Conservation (phyloP, 2,113 vertebrate genomes). For the Chamaetylas fuelleborni region DNA sequence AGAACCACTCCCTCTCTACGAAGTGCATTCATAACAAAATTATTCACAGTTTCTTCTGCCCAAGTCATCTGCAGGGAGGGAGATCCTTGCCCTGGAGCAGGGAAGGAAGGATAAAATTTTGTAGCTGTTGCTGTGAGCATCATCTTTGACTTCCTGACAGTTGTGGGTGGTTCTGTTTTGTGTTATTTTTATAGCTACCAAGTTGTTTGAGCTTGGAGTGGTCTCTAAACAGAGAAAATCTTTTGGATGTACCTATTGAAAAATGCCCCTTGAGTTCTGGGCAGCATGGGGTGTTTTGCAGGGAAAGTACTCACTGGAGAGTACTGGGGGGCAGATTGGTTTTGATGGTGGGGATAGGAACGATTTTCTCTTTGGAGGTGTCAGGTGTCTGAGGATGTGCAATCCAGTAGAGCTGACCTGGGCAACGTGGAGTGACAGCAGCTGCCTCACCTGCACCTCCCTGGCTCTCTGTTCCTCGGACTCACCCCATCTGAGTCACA, state of each 20-base stretch:
- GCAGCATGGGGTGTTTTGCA: background rate
- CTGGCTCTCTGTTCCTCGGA: background rate
- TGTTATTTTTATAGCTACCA: background rate
- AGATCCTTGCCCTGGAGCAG: background rate
- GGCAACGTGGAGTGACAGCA: fast-evolving
- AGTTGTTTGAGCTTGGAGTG: background rate
- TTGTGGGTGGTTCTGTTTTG: background rate
- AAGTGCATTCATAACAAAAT: background rate
- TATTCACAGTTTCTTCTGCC: background rate
- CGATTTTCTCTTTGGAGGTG: background rate
- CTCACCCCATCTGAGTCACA: background rate
- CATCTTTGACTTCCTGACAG: background rate
- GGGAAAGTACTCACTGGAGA: background rate
- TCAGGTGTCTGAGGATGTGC: background rate
- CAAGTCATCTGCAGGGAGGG: background rate
- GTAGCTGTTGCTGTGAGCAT: background rate
- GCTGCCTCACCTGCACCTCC: background rate
- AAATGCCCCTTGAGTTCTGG: background rate
- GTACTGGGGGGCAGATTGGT: background rate
- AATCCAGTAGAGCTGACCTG: background rate
- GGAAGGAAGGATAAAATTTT: background rate
- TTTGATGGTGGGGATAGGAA: background rate
- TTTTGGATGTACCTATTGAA: background rate
- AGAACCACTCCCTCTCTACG: background rate
- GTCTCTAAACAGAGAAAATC: background rate